Percentiles rank a stretch among this genome's conserved stretches.
Evolutionary conservation across 2,797 vertebrate genomes (phyloP).

Genomic region (Manis crassicaudata): DNA sequence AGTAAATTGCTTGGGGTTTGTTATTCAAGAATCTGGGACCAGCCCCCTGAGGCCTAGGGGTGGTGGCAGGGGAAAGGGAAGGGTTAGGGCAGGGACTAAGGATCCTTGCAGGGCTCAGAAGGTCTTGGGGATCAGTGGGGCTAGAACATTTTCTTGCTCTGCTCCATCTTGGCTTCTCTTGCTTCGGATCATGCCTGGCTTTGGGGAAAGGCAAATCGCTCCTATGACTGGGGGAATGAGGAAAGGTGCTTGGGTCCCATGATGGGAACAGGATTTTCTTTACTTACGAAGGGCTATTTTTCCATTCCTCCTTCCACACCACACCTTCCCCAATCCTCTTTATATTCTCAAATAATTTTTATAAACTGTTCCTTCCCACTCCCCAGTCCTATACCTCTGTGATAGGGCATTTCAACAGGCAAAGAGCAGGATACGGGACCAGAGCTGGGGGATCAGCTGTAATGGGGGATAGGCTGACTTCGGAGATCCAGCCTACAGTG

Average conservation of each 20-base stretch:
- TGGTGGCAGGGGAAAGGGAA: background rate
- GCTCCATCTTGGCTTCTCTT: background rate
- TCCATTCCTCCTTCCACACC: background rate
- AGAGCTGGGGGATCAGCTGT: background rate
- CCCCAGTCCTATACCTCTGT: background rate
- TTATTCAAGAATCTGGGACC: background rate
- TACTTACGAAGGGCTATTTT: constrained; percentile 1
- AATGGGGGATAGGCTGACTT: background rate
- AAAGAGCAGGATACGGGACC: background rate
- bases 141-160: background rate
- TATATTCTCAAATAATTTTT: constrained; percentile 1
- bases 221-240: background rate
- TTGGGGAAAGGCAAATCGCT: background rate
- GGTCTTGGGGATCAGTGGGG: background rate
- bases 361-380: background rate
- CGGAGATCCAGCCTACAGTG: background rate
- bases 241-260: background rate
- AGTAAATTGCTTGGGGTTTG: background rate
- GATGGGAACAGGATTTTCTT: constrained; percentile 22
- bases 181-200: constrained; percentile 3
- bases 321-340: background rate
- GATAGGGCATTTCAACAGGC: background rate
- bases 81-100: background rate
- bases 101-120: background rate
- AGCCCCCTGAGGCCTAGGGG: background rate